These are phyloP conservation scores for Apamea anceps DNA, from an alignment of 2,888 invertebrate species.

Conservation along the genomic window DNA sequence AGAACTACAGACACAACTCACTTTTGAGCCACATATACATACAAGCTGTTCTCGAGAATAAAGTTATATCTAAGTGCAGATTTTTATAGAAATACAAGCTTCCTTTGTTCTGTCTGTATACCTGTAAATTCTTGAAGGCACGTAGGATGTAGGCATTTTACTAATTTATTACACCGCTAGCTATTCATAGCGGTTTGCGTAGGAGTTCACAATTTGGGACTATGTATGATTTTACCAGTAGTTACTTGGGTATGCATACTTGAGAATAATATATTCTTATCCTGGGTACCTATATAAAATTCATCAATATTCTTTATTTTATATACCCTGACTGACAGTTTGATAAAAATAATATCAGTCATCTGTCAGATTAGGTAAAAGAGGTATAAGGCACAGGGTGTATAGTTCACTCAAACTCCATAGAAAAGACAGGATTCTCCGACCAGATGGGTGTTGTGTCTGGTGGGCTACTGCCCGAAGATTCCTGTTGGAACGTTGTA, in stretches of 20 bases:
- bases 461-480: too few species aligned
- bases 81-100: background rate
- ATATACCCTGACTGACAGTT: background rate
- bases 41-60: too few species aligned
- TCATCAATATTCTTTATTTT: background rate
- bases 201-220: conserved; percentile 17
- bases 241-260: background rate
- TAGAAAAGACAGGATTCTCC: too few species aligned
- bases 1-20: too few species aligned
- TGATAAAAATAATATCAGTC: background rate
- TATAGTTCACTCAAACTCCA: too few species aligned
- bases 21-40: too few species aligned
- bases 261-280: background rate
- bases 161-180: conserved; percentile 30
- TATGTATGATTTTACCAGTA: conserved; percentile 15
- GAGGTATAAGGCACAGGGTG: too few species aligned
- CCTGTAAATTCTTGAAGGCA: conserved; percentile 22
- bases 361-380: background rate
- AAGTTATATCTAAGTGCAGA: too few species aligned
- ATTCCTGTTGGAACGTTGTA: too few species aligned
- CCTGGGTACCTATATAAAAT: background rate
- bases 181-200: conserved; percentile 30
- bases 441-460: too few species aligned
- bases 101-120: conserved; percentile 23
- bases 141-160: conserved; percentile 35